These are phyloP conservation scores for Hoplostethus atlanticus DNA, from an alignment of 2,797 vertebrate species.

Conservation along the genomic window DNA sequence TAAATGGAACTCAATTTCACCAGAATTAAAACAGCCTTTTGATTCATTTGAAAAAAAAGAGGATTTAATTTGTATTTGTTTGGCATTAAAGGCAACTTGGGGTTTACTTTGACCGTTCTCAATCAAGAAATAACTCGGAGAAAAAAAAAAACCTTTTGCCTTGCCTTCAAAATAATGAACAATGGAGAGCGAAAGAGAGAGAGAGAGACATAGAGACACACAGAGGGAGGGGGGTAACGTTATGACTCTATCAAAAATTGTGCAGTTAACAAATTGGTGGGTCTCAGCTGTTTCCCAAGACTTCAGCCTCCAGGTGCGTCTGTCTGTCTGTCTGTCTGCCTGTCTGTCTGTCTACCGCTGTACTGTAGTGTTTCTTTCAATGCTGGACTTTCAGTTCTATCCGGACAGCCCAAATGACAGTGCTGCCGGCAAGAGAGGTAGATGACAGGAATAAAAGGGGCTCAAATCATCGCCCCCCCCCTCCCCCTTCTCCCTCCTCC, in stretches of 20 bases:
- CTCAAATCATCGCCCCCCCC: slow-evolving; percentile 36
- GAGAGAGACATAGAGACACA: not conserved
- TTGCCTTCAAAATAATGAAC: slow-evolving; percentile 56
- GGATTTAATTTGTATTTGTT: slow-evolving; percentile 71
- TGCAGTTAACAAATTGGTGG: slow-evolving; percentile 74
- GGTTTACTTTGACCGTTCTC: slow-evolving; percentile 46
- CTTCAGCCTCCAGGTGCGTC: slow-evolving; percentile 76
- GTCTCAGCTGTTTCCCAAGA: slow-evolving; percentile 77
- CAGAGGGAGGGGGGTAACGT: slow-evolving; percentile 1
- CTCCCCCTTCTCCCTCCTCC: slow-evolving; percentile 34
- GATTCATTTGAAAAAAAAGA: slow-evolving; percentile 50
- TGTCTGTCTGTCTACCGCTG: slow-evolving; percentile 56
- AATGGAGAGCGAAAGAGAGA: slow-evolving; percentile 43
- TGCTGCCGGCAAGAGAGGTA: slow-evolving; percentile 67
- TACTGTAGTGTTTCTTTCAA: slow-evolving; percentile 61
- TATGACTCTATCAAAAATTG: slow-evolving; percentile 62
- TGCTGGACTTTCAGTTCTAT: slow-evolving; percentile 66
- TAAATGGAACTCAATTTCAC: slow-evolving; percentile 76
- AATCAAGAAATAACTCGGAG: slow-evolving; percentile 42
- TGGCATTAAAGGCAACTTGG: slow-evolving; percentile 49
- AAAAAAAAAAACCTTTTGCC: slow-evolving; percentile 12
- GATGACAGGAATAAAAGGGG: slow-evolving; percentile 70
- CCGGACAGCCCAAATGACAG: slow-evolving; percentile 79
- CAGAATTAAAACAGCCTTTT: slow-evolving; percentile 66
- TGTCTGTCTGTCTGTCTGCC: slow-evolving; percentile 66